Evolutionary conservation across 2,113 vertebrate species (phyloP).

Genomic region (Entosphenus tridentatus): DNA sequence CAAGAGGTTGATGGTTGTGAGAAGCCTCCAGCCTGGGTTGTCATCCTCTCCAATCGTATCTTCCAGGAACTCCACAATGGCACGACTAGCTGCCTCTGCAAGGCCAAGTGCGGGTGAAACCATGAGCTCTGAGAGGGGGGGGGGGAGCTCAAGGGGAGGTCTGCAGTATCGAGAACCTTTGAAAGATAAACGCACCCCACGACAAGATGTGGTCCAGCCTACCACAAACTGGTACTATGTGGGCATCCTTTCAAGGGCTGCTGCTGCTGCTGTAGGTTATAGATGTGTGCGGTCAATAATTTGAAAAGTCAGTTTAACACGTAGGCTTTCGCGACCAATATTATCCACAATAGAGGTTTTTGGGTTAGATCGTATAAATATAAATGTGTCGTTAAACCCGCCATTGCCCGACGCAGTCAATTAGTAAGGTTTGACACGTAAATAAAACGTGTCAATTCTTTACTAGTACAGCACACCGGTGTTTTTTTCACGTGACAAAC

Average conservation of each 20-base stretch:
- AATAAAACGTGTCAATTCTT: too few species aligned
- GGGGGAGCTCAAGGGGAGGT: neutral
- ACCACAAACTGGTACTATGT: neutral
- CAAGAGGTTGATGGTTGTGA: constrained; percentile 89
- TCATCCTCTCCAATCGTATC: constrained; percentile 95
- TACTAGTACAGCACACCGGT: too few species aligned
- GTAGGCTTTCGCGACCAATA: neutral
- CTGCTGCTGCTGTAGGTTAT: neutral
- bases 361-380: too few species aligned
- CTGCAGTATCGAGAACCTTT: neutral
- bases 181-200: neutral
- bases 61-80: constrained; percentile 93
- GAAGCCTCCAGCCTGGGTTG: constrained; percentile 92
- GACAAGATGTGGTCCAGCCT: too few species aligned
- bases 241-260: neutral
- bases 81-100: constrained; percentile 81
- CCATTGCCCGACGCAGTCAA: too few species aligned
- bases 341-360: too few species aligned
- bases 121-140: neutral
- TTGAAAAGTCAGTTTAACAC: neutral
- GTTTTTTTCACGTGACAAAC: too few species aligned
- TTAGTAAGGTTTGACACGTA: too few species aligned
- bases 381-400: too few species aligned
- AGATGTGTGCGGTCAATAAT: neutral
- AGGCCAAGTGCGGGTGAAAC: neutral